Conservation (phyloP, 2,888 invertebrate genomes). For the Drosophila anomelani region DNA sequence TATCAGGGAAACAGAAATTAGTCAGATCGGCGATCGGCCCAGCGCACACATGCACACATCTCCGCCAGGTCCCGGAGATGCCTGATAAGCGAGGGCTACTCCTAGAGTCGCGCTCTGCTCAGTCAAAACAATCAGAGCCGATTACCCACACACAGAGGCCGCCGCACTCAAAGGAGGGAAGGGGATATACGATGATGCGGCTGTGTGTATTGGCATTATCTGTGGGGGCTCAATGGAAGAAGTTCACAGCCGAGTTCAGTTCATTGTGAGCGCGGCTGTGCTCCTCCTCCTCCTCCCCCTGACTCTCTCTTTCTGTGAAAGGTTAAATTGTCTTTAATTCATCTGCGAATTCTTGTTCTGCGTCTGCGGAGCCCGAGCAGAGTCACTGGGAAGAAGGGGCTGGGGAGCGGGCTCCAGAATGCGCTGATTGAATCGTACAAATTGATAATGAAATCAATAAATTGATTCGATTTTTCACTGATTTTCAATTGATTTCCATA, state of each 20-base stretch:
- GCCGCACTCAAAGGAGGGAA: slow-evolving; percentile 4
- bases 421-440: slow-evolving; percentile 60
- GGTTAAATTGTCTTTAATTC: slow-evolving; percentile 81
- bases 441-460: slow-evolving; percentile 70
- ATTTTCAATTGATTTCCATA: slow-evolving; percentile 42
- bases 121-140: slow-evolving; percentile 72
- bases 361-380: slow-evolving; percentile 47
- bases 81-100: slow-evolving; percentile 56
- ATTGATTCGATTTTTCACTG: slow-evolving; percentile 48
- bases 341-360: slow-evolving; percentile 68
- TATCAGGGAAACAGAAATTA: slow-evolving; percentile 47
- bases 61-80: slow-evolving; percentile 2
- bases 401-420: slow-evolving; percentile 15
- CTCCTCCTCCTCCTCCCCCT: slow-evolving; percentile 2
- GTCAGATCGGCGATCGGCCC: slow-evolving; percentile 16
- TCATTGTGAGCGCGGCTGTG: slow-evolving; percentile 68
- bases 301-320: slow-evolving; percentile 51
- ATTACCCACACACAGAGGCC: slow-evolving; percentile 45
- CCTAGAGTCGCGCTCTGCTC: slow-evolving; percentile 56
- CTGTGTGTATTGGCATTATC: slow-evolving; percentile 40
- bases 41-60: slow-evolving; percentile 11
- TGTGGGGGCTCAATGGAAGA: slow-evolving; percentile 66
- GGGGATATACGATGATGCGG: slow-evolving; percentile 16
- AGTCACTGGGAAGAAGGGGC: slow-evolving; percentile 20
- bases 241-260: slow-evolving; percentile 76